Base-by-base conservation (phyloP, 2,888 invertebrate species). In the Pollenia angustigena region DNA sequence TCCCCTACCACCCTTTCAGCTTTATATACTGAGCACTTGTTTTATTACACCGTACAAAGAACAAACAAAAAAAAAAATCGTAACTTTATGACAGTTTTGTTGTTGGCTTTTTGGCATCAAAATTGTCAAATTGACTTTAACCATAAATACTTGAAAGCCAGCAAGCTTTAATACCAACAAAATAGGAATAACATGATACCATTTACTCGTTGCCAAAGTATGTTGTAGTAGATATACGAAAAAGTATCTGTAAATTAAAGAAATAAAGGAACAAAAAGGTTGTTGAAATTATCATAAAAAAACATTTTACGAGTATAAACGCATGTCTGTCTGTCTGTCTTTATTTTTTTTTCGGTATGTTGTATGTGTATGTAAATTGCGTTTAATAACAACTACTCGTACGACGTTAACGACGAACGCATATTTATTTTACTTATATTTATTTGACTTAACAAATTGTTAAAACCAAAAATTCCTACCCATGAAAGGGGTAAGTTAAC, bases 271-370 rank as follows among this genome's bases (percentile, higher is more conserved):
- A 79, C 64, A 82, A 84, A 87, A 84, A 87, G 42, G 78, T 84
- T 84, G 84, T 87, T 81, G 62, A 84, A 87, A 84, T 87, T 87
- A 87, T 87, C 76, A 87, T 84, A 84, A 84, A 75, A 74, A 60
- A 75, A 69, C 68, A 75, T 74, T 78, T 56, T 82, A 85, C 52
- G 74, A 44, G 11, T 16, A 48, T 11, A 48, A 82, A 86, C 85
- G 85, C 85, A 82, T 79, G 68, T 42, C 18, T 42, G 56, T 46
- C 7, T 52, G 50, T 44, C 42, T 50, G 54, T n/a, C 4, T 16
- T 12, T 23, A 23, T 23, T 62, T 40, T 16, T 9, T 48, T 18
- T 18, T 74, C 16, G n/a, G 23, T 54, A 2, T 48, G 1, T 62
- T 48, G 4, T 62, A 8, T 54, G 23, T 56, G 50, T 86, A 87